Evolutionary conservation across 1,140 invertebrate species (phyloP).

Genomic region (Eueides isabella): DNA sequence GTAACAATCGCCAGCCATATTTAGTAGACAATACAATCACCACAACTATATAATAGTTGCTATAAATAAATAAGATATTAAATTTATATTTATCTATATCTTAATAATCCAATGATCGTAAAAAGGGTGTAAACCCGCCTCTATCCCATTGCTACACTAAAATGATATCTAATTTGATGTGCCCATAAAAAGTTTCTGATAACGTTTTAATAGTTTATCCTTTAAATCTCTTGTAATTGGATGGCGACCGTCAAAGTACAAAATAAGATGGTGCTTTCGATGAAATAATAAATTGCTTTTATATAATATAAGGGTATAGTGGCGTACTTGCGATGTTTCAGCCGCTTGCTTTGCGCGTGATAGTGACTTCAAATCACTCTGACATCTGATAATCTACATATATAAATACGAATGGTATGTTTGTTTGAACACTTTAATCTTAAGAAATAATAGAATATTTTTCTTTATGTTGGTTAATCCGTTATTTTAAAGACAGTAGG

Average conservation of each 20-base stretch:
- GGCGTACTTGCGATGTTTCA: too few relatives aligned
- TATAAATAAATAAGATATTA: slow-evolving; percentile 20
- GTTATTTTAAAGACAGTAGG: too few relatives aligned
- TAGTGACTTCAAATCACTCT: too few relatives aligned
- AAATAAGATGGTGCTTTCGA: not conserved
- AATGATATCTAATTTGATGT: slow-evolving; percentile 47
- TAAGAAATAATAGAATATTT: too few relatives aligned
- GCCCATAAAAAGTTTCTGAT: slow-evolving; percentile 42
- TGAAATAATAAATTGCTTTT: not conserved
- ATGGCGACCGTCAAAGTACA: slow-evolving; percentile 20
- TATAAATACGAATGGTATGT: too few relatives aligned
- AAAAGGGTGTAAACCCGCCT: slow-evolving; percentile 42
- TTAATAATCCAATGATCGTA: slow-evolving; percentile 44
- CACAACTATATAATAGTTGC: not conserved
- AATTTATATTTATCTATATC: slow-evolving; percentile 29
- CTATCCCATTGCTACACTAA: slow-evolving; percentile 40
- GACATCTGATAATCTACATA: too few relatives aligned
- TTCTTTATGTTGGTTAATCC: too few relatives aligned
- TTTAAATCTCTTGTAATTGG: slow-evolving; percentile 39
- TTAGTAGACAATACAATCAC: too few relatives aligned
- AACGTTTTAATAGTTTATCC: slow-evolving; percentile 43
- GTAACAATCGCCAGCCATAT: too few relatives aligned
- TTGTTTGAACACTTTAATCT: too few relatives aligned
- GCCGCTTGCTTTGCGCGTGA: too few relatives aligned
- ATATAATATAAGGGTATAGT: not conserved